These are phyloP conservation scores for Spodoptera picta DNA, from an alignment of 2,888 invertebrate species.

Conservation along the genomic window DNA sequence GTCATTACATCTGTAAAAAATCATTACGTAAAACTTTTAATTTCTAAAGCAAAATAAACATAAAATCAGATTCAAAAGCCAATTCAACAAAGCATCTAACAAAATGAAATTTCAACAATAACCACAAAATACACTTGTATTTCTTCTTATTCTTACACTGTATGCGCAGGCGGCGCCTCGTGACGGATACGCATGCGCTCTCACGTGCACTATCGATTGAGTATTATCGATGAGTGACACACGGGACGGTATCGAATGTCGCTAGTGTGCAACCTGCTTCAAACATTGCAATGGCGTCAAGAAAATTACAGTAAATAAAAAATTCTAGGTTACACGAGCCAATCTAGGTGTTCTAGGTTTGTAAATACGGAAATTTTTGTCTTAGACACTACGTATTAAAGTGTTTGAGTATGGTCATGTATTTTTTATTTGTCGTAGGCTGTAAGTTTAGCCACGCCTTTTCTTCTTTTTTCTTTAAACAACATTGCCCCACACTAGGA, in stretches of 20 bases:
- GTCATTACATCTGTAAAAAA: no score
- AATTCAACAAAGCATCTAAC: background rate
- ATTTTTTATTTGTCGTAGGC: no score
- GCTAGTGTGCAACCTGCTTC: slow-evolving; percentile 26
- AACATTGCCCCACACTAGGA: no score
- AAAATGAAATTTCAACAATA: background rate
- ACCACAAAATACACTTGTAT: background rate
- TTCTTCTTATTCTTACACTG: slow-evolving; percentile 2
- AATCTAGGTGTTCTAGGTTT: slow-evolving; percentile 2
- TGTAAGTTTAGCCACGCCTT: no score
- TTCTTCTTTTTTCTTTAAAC: no score
- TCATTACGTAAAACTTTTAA: no score
- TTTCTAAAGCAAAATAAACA: background rate
- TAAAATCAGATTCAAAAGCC: background rate
- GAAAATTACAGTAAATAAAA: slow-evolving; percentile 1
- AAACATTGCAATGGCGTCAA: slow-evolving; percentile 9
- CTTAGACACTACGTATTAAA: no score
- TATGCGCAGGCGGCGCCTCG: slow-evolving; percentile 36
- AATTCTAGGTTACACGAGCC: slow-evolving; percentile 33
- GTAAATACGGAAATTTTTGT: slow-evolving; percentile 6
- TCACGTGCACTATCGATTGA: slow-evolving; percentile 44
- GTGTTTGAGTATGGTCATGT: background rate
- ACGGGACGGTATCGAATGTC: slow-evolving; percentile 42
- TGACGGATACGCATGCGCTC: slow-evolving; percentile 36
- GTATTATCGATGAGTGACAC: slow-evolving; percentile 28